phyloP scores from a whole-genome alignment of 37 sponge, comb jelly and placozoan genomes.

The Agelas oroides region DNA sequence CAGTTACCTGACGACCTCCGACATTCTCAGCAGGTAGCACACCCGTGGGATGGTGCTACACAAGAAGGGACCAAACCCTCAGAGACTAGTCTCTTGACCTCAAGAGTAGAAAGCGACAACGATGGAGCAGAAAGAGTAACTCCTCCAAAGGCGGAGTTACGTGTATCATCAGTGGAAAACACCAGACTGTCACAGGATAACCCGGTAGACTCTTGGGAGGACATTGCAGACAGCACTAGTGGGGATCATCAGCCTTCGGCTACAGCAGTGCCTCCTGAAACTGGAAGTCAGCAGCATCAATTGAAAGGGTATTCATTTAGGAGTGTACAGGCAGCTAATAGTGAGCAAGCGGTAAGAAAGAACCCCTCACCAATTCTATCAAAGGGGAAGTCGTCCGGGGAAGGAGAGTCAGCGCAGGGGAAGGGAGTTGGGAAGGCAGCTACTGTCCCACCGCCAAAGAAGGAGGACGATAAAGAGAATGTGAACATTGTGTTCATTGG shows the following conservation, averaged over 20 bases:
- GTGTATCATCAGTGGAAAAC: background rate
- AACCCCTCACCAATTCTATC: constrained; percentile 28
- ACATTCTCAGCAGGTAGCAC: background rate
- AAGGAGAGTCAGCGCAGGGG: background rate
- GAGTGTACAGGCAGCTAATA: too few species aligned
- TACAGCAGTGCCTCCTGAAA: background rate
- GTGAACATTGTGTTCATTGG: constrained; percentile 98
- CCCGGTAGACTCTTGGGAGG: constrained; percentile 82
- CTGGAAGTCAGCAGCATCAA: too few species aligned
- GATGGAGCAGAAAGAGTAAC: too few species aligned
- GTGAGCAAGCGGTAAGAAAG: background rate
- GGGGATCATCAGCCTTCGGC: background rate
- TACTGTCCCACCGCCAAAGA: constrained; percentile 18
- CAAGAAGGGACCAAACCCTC: too few species aligned
- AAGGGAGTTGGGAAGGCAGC: constrained; percentile 18
- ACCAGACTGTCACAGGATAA: background rate
- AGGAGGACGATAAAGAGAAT: constrained; percentile 85
- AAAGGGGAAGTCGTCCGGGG: background rate
- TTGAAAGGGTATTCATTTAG: too few species aligned
- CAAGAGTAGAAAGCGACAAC: too few species aligned
- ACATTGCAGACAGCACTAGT: constrained; percentile 43
- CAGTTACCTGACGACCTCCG: background rate
- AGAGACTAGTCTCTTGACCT: too few species aligned
- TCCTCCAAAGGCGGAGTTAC: too few species aligned
- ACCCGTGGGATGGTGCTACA: background rate